A percentile compares a stretch with the other conserved stretches of the same genome.
Evolutionary conservation across 2,797 vertebrate genomes (phyloP).

Genomic region (Crenuchus spilurus): DNA sequence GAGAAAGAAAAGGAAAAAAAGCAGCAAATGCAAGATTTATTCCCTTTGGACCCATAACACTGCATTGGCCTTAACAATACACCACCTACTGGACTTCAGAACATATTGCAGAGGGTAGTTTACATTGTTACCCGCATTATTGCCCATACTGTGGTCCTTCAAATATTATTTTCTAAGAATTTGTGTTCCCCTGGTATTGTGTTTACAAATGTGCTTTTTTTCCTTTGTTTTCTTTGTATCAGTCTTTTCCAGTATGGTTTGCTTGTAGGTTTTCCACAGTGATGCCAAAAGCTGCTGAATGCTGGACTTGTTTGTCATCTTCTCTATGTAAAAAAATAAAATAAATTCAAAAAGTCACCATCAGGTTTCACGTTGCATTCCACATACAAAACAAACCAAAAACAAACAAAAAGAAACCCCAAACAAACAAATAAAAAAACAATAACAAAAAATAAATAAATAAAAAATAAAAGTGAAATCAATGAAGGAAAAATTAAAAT

Average conservation of each 20-base stretch:
- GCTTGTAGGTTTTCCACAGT: conserved; percentile 75
- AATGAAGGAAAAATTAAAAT: conserved; percentile 51
- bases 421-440: conserved; percentile 29
- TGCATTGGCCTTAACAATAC: conserved; percentile 72
- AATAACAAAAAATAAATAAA: conserved; percentile 42
- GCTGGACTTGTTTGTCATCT: conserved; percentile 67
- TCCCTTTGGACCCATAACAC: conserved; percentile 82
- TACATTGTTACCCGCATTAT: conserved; percentile 61
- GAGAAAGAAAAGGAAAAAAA: conserved; percentile 68
- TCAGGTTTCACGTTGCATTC: conserved; percentile 72
- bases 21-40: conserved; percentile 70
- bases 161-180: conserved; percentile 54
- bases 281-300: conserved; percentile 78
- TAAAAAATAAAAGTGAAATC: conserved; percentile 40
- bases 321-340: conserved; percentile 55
- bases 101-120: conserved; percentile 65
- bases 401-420: neutral
- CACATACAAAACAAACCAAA: conserved; percentile 62
- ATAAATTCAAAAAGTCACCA: conserved; percentile 47
- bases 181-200: conserved; percentile 49
- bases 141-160: conserved; percentile 47
- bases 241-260: conserved; percentile 51
- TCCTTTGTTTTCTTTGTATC: conserved; percentile 37
- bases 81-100: conserved; percentile 65
- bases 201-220: conserved; percentile 51